Base-by-base conservation (phyloP, 2,888 invertebrate species). In the Leucoma salicis region DNA sequence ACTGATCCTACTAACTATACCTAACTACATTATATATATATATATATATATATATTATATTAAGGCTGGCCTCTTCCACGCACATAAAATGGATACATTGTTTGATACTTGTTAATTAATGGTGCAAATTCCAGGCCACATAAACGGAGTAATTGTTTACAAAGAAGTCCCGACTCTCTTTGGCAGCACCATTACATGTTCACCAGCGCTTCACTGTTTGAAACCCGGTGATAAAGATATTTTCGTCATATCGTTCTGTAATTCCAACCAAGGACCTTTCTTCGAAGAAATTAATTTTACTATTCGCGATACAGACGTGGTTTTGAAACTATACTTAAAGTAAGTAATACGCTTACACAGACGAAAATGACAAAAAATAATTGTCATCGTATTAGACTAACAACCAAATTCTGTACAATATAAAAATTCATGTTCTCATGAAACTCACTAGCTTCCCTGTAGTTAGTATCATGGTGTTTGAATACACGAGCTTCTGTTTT, bases 201-300 rank as follows among this genome's bases (percentile, higher is more conserved):
- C 69, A n/a, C 93, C 93, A 0, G 49, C 64, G 14, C 58, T 75
- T 32, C 70, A 87, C 3, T 78, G 78, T 35, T 58, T 93, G 28
- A 63, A 82, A 18, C 91, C 92, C 0, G 90, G 87, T 2, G 82
- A 91, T 25, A 82, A 84, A 46, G 82, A 89, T 28, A 79, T 86
- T 6, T 91, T 93, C 61, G 76, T 88, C 8, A 68, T 93, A 4
- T 81, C 90, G 0, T 93, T 92, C 65, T 80, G 78, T 14, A 92
- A 93, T 37, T 85, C 87, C 6, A 88, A 89, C 15, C 91, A 91
- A 57, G 93, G 93, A 29, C 85, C 90, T 7, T 93, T 92, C 63
- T 82, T 92, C 36, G 93, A 93, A 74, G 91, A 91, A 68, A 68
- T 93, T 1, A 81, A 91, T 48, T 93, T 93, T 66, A 42, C 65